A percentile compares a stretch with the other conserved stretches of the same genome.
These are phyloP conservation scores for Phoeniculus purpureus DNA, from an alignment of 2,797 vertebrate species.

Conservation along the genomic window DNA sequence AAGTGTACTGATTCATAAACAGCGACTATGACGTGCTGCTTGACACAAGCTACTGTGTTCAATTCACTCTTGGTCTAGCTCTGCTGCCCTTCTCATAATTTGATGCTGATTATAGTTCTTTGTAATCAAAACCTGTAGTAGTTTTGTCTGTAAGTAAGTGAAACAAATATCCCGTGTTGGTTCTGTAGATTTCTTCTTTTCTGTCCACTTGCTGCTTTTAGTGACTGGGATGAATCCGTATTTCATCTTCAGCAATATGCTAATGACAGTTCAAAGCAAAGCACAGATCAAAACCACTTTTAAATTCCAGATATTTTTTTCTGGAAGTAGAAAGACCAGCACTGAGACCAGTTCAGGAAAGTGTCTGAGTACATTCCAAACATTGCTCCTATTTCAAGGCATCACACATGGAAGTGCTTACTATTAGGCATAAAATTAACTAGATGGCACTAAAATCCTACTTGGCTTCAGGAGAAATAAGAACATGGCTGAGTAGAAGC, in stretches of 20 bases:
- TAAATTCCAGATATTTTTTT: constrained; percentile 35
- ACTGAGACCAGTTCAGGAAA: neutral
- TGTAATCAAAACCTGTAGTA: neutral
- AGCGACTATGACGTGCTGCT: neutral
- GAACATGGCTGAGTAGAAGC: constrained; percentile 27
- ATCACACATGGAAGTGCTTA: constrained; percentile 23
- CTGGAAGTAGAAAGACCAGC: neutral
- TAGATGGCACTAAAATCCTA: constrained; percentile 2
- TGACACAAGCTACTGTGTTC: neutral
- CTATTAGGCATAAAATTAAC: constrained; percentile 26
- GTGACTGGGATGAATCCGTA: neutral
- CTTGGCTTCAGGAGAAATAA: neutral
- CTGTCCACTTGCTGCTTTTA: neutral
- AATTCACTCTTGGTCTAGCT: neutral
- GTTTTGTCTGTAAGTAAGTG: neutral
- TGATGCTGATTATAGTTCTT: neutral
- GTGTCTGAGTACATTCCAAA: neutral
- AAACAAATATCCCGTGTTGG: neutral
- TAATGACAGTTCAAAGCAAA: neutral
- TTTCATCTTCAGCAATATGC: neutral
- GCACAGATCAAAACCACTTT: neutral
- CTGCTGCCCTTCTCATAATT: neutral
- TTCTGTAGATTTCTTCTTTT: neutral
- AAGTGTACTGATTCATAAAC: neutral
- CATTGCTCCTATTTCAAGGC: neutral